Percentiles rank a stretch among this genome's conserved stretches.
Conservation (phyloP, 2,888 invertebrate genomes). For the Sisyra terminalis region DNA sequence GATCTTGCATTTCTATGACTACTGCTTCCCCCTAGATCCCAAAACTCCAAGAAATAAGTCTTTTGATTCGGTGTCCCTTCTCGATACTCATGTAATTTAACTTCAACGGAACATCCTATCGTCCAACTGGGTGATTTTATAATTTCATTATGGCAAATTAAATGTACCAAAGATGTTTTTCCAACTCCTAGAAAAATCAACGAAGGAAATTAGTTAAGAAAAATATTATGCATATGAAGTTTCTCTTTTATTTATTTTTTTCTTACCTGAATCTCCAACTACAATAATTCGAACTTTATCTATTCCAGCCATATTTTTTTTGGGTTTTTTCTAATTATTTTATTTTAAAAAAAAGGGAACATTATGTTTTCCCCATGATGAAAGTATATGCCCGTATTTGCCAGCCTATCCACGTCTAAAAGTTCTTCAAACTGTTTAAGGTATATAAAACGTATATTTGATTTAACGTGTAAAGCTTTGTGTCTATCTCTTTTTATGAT, state of each 20-base stretch:
- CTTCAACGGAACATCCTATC: conserved; percentile 89
- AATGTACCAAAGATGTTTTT: conserved; percentile 85
- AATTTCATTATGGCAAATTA: conserved; percentile 78
- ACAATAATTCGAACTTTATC: conserved; percentile 84
- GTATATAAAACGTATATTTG: too few relatives aligned
- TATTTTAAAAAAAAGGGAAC: background rate
- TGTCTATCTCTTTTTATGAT: too few relatives aligned
- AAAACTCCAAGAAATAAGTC: conserved; percentile 85
- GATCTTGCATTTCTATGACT: conserved; percentile 85
- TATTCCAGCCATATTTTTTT: conserved; percentile 52
- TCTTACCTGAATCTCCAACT: conserved; percentile 76
- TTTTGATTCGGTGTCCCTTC: conserved; percentile 86
- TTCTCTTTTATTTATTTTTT: conserved; percentile 7
- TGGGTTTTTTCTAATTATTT: too few relatives aligned
- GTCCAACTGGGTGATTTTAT: conserved; percentile 85
- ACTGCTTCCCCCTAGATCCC: conserved; percentile 93
- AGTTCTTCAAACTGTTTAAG: too few relatives aligned
- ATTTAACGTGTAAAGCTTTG: too few relatives aligned
- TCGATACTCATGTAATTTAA: conserved; percentile 86
- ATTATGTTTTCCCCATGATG: too few relatives aligned
- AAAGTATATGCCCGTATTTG: too few relatives aligned
- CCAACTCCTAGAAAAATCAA: conserved; percentile 60
- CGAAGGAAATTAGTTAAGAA: conserved; percentile 7
- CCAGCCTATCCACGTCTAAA: too few relatives aligned
- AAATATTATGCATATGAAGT: background rate